Evolutionary conservation across 2,797 vertebrate genomes (phyloP).

Genomic region (Meda fulgida): DNA sequence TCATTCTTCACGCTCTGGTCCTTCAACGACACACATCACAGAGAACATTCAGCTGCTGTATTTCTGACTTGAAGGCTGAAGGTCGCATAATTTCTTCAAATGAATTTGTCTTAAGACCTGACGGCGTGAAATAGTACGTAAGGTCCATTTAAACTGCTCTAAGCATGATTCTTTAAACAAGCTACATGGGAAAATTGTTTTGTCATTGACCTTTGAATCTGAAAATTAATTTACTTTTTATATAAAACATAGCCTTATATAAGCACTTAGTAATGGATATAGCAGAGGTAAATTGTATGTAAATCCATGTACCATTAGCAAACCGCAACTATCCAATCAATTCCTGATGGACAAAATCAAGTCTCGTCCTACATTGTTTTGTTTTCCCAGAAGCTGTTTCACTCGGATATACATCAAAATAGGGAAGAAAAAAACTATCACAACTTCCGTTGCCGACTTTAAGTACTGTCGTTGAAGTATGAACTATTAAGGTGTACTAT

Average conservation of each 20-base stretch:
- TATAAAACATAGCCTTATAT: background rate
- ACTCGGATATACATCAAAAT: background rate
- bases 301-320: background rate
- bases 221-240: background rate
- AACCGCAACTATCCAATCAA: background rate
- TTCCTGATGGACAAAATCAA: background rate
- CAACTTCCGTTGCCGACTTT: background rate
- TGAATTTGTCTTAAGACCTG: background rate
- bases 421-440: background rate
- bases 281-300: background rate
- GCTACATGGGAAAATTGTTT: background rate
- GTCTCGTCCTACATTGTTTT: background rate
- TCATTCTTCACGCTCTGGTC: conserved; percentile 98
- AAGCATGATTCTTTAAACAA: background rate
- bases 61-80: background rate
- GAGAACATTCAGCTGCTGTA: conserved; percentile 25
- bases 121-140: background rate
- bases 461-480: background rate
- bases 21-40: conserved; percentile 77
- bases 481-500: background rate
- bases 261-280: background rate
- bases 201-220: conserved; percentile 6
- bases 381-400: background rate
- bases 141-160: background rate
- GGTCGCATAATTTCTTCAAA: background rate